Evolutionary conservation across 2,888 invertebrate genomes (phyloP).

Genomic region (Dryadula phaetusa): DNA sequence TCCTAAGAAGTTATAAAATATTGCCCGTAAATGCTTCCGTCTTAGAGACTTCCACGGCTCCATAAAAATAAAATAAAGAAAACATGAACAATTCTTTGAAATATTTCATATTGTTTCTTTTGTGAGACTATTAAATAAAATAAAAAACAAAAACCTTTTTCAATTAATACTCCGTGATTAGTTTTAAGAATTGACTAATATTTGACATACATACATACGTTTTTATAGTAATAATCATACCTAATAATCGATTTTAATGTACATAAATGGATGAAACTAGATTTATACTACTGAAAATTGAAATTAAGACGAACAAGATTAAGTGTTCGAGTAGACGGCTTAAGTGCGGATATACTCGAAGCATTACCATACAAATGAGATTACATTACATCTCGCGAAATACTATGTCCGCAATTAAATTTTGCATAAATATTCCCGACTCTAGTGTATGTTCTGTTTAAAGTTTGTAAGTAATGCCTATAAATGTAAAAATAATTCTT

Average conservation of each 20-base stretch:
- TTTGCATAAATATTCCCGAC: conserved; percentile 1
- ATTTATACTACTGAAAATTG: not conserved
- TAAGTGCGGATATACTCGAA: not conserved
- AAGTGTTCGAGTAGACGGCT: not conserved
- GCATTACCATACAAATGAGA: conserved; percentile 29
- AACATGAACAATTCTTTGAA: not conserved
- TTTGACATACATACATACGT: too few relatives aligned
- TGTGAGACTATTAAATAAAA: not conserved
- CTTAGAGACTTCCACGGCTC: not conserved
- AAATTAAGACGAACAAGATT: not conserved
- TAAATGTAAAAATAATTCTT: not conserved
- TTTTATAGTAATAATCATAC: too few relatives aligned
- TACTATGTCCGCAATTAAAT: conserved; percentile 26
- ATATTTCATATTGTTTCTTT: conserved; percentile 14
- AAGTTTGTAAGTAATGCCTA: not conserved
- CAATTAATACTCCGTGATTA: too few relatives aligned
- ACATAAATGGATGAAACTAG: not conserved
- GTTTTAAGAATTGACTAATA: too few relatives aligned
- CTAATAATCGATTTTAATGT: too few relatives aligned
- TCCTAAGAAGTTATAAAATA: conserved; percentile 1
- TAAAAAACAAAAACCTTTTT: not conserved
- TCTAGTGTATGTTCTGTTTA: not conserved
- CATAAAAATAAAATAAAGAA: not conserved
- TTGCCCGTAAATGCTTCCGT: not conserved
- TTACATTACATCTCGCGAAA: conserved; percentile 8